These are phyloP conservation scores for Leiothrix lutea DNA, from an alignment of 2,113 vertebrate species.

Conservation along the genomic window DNA sequence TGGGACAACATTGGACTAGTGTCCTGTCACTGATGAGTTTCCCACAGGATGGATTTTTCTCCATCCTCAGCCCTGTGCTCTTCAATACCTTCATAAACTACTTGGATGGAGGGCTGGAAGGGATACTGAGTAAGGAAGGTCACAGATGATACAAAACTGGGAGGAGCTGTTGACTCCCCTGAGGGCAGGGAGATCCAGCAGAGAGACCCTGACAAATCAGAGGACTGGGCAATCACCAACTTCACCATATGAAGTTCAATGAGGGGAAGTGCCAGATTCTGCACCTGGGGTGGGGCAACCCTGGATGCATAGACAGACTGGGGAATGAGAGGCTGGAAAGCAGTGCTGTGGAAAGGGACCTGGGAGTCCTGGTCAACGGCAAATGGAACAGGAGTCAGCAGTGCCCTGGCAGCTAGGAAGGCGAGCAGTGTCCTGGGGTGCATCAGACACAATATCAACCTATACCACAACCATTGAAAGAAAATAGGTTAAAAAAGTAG, in stretches of 20 bases:
- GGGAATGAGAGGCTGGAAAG: neutral
- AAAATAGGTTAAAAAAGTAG: neutral
- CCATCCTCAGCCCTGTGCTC: neutral
- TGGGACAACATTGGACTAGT: neutral
- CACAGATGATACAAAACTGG: neutral
- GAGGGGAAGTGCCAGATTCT: neutral
- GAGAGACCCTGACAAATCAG: neutral
- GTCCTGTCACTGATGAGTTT: neutral
- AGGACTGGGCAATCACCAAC: neutral
- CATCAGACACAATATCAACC: neutral
- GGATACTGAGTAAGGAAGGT: neutral
- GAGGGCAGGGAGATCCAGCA: too few species aligned
- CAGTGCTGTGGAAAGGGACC: rapidly evolving
- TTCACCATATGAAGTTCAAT: neutral
- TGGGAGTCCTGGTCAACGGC: rapidly evolving
- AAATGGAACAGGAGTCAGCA: neutral
- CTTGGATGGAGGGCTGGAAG: neutral
- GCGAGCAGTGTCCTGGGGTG: rapidly evolving
- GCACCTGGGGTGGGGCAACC: neutral
- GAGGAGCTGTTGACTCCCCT: neutral
- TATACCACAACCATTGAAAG: neutral
- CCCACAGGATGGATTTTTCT: neutral
- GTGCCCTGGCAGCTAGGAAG: neutral
- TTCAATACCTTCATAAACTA: neutral
- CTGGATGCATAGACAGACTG: neutral